Percentiles rank a stretch among this genome's conserved stretches.
phyloP scores from a whole-genome alignment of 2,888 invertebrate species.

The Apamea sordens region DNA sequence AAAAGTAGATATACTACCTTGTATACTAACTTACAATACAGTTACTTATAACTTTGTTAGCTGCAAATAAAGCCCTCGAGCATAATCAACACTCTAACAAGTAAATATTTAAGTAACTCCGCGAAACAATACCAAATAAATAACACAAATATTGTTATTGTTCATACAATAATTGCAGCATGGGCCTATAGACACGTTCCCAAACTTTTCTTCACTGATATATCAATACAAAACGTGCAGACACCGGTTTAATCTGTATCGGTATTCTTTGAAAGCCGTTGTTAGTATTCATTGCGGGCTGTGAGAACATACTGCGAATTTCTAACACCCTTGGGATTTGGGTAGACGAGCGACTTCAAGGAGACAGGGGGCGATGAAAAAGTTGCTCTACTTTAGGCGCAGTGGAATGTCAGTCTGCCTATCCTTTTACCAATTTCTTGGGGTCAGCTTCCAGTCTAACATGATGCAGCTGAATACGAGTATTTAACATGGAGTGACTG shows the following conservation, averaged over 20 bases:
- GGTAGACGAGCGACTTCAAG: conserved; percentile 41
- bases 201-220: conserved; percentile 55
- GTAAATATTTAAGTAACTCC: conserved; percentile 26
- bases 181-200: conserved; percentile 37
- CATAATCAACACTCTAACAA: background rate
- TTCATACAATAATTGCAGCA: conserved; percentile 45
- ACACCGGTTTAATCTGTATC: conserved; percentile 67
- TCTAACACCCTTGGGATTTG: conserved; percentile 55
- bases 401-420: background rate
- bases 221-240: conserved; percentile 66
- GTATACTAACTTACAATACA: too few species aligned
- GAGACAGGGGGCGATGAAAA: conserved; percentile 22
- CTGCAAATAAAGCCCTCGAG: background rate
- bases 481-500: background rate
- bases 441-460: background rate
- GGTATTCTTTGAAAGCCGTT: conserved; percentile 62
- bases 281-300: conserved; percentile 69
- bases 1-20: too few species aligned
- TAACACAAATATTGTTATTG: conserved; percentile 53
- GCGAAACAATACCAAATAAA: conserved; percentile 29
- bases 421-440: background rate
- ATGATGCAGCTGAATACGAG: background rate
- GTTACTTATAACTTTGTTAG: background rate
- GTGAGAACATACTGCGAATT: conserved; percentile 67
- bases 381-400: conserved; percentile 2